Conservation (phyloP, 2,797 vertebrate species). For the Mormyrus proboscirostris region DNA sequence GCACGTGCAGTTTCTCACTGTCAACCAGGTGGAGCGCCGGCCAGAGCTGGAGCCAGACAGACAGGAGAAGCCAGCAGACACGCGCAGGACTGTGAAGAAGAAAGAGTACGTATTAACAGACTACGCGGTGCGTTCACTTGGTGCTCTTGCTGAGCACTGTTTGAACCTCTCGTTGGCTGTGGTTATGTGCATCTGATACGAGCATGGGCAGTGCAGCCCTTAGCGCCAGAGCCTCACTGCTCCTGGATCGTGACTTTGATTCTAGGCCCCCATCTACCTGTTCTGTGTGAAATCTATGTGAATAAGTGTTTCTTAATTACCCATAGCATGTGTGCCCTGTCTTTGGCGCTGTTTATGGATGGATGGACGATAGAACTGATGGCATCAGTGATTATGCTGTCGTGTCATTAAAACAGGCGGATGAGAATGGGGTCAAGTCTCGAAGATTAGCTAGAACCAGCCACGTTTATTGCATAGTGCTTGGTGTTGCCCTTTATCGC, state of each 20-base stretch:
- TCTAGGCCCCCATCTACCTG: neutral
- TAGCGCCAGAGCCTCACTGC: neutral
- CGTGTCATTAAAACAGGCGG: neutral
- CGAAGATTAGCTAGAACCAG: neutral
- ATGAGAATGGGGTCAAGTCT: neutral
- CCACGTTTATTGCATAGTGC: neutral
- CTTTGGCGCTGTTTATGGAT: neutral
- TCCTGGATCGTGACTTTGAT: neutral
- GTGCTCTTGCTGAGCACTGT: neutral
- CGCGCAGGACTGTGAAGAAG: conserved; percentile 66
- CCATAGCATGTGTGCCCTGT: neutral
- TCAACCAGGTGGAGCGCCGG: conserved; percentile 68
- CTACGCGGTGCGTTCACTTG: neutral
- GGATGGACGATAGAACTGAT: neutral
- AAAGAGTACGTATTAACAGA: conserved; percentile 66
- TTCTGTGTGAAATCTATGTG: neutral
- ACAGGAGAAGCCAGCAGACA: conserved; percentile 45
- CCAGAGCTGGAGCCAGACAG: conserved; percentile 67
- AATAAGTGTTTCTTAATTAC: neutral
- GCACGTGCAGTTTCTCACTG: conserved; percentile 71
- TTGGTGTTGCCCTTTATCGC: neutral
- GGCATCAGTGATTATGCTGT: neutral
- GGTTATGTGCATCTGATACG: neutral
- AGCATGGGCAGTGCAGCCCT: neutral
- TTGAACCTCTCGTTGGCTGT: neutral